Conservation (phyloP, 2,113 vertebrate genomes). For the Mus pahari region DNA sequence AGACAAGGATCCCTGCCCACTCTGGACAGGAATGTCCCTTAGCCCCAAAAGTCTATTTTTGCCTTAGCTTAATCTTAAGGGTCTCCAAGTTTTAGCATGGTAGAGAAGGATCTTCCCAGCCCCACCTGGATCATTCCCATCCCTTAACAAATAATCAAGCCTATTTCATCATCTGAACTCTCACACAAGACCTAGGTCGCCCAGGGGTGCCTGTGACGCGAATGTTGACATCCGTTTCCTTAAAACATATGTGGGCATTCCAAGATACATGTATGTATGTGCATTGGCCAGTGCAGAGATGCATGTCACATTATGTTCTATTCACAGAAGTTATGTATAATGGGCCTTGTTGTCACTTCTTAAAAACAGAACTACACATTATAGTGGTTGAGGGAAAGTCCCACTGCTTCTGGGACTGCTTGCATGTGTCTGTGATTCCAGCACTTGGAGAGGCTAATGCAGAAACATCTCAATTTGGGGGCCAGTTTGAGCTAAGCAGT, state of each 20-base stretch:
- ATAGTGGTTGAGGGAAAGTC: neutral
- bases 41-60: slow-evolving; percentile 31
- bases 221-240: neutral
- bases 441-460: neutral
- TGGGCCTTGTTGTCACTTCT: neutral
- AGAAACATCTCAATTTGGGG: neutral
- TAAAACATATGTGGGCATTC: neutral
- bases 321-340: neutral
- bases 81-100: neutral
- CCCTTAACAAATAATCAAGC: slow-evolving; percentile 7
- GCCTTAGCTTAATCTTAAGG: neutral
- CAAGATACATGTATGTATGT: too few relatives aligned
- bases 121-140: slow-evolving; percentile 6
- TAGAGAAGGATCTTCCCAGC: neutral
- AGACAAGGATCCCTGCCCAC: neutral
- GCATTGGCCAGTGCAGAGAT: fast-evolving
- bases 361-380: neutral
- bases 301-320: neutral
- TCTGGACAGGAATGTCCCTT: neutral
- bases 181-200: neutral
- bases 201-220: neutral
- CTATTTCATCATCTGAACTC: slow-evolving; percentile 42
- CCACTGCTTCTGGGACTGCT: too few relatives aligned
- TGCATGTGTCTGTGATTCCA: neutral
- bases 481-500: neutral